phyloP scores from a whole-genome alignment of 2,888 invertebrate species.

The Hypomecis punctinalis region DNA sequence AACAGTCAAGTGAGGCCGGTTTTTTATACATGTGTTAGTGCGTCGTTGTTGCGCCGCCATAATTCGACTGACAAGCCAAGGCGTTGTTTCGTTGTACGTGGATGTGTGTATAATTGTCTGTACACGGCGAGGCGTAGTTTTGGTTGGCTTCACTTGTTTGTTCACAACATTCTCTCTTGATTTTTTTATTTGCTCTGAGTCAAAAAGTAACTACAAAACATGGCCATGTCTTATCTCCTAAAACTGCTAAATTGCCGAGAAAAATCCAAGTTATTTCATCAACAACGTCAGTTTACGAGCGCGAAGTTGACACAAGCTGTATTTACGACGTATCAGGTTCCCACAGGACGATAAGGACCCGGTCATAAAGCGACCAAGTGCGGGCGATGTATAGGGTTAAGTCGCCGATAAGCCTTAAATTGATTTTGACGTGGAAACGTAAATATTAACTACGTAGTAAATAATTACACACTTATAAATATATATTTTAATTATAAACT shows the following conservation, averaged over 20 bases:
- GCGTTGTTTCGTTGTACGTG: too few relatives aligned
- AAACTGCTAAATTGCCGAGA: constrained; percentile 12
- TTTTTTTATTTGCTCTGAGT: too few relatives aligned
- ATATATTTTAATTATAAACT: too few relatives aligned
- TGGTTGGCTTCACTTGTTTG: too few relatives aligned
- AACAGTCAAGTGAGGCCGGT: too few relatives aligned
- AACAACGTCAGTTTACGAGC: constrained; percentile 30
- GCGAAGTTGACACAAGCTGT: constrained; percentile 38
- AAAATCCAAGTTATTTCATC: constrained; percentile 36
- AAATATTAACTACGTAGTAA: background rate
- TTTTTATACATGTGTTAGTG: too few relatives aligned
- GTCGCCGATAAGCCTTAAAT: background rate
- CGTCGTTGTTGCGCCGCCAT: too few relatives aligned
- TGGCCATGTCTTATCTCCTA: constrained; percentile 11
- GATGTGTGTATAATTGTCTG: too few relatives aligned
- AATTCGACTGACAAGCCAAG: too few relatives aligned
- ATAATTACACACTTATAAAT: too few relatives aligned
- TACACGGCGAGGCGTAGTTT: too few relatives aligned
- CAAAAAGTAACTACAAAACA: constrained; percentile 5
- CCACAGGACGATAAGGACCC: constrained; percentile 40
- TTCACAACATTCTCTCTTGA: too few relatives aligned
- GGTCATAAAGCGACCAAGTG: constrained; percentile 37
- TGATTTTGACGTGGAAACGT: background rate
- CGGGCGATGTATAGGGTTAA: constrained; percentile 17
- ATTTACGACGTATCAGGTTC: constrained; percentile 44